Evolutionary conservation across 2,797 vertebrate species (phyloP).

Genomic region (Gila robusta): DNA sequence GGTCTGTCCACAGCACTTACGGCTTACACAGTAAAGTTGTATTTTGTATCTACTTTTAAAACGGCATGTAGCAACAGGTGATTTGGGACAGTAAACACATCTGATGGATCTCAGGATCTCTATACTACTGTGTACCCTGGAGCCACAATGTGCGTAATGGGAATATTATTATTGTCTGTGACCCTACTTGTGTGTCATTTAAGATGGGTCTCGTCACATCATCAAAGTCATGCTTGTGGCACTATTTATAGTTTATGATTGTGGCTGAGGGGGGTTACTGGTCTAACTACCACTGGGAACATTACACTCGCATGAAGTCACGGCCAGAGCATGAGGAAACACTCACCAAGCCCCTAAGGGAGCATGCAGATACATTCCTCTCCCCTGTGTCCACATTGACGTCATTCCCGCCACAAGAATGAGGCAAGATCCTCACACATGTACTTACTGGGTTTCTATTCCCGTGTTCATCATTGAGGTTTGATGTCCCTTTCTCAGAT

Average conservation of each 20-base stretch:
- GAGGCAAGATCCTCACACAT: constrained; percentile 31
- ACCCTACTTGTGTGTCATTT: constrained; percentile 59
- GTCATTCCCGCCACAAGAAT: constrained; percentile 41
- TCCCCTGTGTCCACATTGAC: constrained; percentile 31
- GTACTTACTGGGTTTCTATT: constrained; percentile 12
- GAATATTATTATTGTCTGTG: constrained; percentile 61
- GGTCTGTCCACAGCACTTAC: constrained; percentile 63
- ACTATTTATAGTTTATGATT: constrained; percentile 83
- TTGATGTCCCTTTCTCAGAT: constrained; percentile 7
- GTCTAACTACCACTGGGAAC: constrained; percentile 69
- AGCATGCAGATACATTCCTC: constrained; percentile 27
- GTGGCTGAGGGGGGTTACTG: constrained; percentile 67
- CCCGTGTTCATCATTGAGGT: constrained; percentile 20
- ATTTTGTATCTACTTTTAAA: constrained; percentile 33
- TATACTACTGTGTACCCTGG: neutral
- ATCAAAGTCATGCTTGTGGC: constrained; percentile 67
- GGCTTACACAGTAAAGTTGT: constrained; percentile 24
- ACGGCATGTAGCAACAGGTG: constrained; percentile 7
- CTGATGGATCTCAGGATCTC: neutral
- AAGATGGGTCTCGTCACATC: constrained; percentile 55
- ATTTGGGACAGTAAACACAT: constrained; percentile 8
- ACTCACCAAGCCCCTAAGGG: constrained; percentile 41
- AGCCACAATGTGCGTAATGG: constrained; percentile 23
- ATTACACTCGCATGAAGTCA: constrained; percentile 80
- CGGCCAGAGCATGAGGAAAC: constrained; percentile 62